Evolutionary conservation across 2,113 vertebrate species (phyloP), one percentile per base, ranked within the genome.

Genomic region (Tauraco erythrolophus): DNA sequence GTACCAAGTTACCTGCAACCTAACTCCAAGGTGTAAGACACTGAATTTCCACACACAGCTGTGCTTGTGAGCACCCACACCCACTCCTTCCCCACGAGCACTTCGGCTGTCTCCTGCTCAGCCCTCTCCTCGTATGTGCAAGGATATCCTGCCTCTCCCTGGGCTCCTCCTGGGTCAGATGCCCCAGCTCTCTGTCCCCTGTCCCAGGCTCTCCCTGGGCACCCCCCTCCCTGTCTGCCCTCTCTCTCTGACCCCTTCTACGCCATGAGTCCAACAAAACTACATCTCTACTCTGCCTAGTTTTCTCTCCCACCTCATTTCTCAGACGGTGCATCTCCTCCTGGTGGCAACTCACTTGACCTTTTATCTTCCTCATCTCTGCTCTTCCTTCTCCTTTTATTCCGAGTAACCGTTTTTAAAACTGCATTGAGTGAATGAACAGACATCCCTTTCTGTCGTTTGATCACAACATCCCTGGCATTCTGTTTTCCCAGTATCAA

Each of bases 111-210:
- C 8, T 48, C 37, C 51, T 31, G 28, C 45, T 50, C 8, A 0
- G 37, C 31, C 5, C 7, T 30, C 3, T 14, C 8, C 9, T n/a
- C 27, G 46, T 14, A 5, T 0, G 18, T 4, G 11, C 27, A 23
- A n/a, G 17, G 3, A 58, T n/a, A 15, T 62, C 30, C 71, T 6
- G 1, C 35, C 19, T 17, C 6, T 24, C 61, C 15, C 21, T 2
- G n/a, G 11, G 8, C 27, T 10, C 4, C 4, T 15, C 39, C 1
- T 0, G 4, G 18, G 30, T 19, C 46, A 37, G 19, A 61, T 14
- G 30, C 23, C 22, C 11, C 65, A 41, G 19, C 4, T n/a, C 58
- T 51, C 65, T 39, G 18, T 8, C 27, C 21, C 45, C 8, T 11
- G 8, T 6, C 4, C 21, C 50, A 43, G 19, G 10, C 45, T 70